These are phyloP conservation scores for Phalacrocorax aristotelis DNA, from an alignment of 2,113 vertebrate genomes.

Conservation along the genomic window DNA sequence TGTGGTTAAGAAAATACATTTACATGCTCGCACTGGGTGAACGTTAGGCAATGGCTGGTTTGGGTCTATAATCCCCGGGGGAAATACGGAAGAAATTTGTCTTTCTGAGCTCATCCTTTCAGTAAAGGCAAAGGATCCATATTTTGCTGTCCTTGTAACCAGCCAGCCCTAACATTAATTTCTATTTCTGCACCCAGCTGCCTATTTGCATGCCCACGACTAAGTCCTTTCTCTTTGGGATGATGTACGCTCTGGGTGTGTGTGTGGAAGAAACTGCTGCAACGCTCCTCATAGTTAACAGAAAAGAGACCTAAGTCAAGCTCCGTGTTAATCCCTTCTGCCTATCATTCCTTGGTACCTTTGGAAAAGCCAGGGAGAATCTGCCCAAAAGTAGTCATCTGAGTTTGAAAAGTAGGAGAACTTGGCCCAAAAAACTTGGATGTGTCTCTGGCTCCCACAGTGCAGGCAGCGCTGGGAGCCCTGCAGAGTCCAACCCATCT, in stretches of 20 bases:
- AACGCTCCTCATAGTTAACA: neutral
- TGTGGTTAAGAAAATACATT: neutral
- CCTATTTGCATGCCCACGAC: neutral
- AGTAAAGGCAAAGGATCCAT: neutral
- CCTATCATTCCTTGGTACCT: neutral
- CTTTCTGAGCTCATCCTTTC: neutral
- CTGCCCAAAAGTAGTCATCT: neutral
- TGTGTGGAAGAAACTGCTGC: neutral
- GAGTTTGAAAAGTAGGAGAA: neutral
- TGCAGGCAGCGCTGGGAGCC: neutral
- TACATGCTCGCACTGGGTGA: neutral
- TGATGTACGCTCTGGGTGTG: neutral
- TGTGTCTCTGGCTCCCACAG: accelerated
- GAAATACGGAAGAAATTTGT: neutral
- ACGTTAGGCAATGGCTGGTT: neutral
- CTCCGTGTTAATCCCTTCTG: neutral
- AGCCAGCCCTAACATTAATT: neutral
- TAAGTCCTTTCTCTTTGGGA: neutral
- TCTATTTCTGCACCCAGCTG: neutral
- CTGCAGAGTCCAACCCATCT: neutral
- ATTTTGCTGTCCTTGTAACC: neutral
- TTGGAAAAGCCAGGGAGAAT: neutral
- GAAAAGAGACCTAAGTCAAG: neutral
- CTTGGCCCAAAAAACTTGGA: neutral
- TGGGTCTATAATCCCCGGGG: neutral